Percentiles rank a stretch among this genome's conserved stretches.
Evolutionary conservation across 2,888 invertebrate genomes (phyloP).

Genomic region (Cephalotes varians): DNA sequence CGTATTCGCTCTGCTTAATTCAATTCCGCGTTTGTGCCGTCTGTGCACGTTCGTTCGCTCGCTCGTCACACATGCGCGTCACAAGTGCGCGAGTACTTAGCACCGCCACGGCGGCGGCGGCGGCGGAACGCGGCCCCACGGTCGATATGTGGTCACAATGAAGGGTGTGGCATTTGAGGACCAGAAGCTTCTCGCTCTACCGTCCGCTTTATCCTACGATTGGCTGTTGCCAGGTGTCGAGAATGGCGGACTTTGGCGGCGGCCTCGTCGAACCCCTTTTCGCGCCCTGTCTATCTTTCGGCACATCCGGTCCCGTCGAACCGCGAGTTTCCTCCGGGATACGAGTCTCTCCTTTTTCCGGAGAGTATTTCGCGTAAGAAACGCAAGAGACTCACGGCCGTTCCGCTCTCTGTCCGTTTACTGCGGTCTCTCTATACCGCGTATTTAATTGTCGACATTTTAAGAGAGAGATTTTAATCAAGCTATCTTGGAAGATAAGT

Average conservation of each 20-base stretch:
- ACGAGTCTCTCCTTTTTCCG: not conserved
- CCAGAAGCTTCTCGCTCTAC: slow-evolving; percentile 77
- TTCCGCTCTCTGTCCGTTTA: not conserved
- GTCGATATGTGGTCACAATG: slow-evolving; percentile 83
- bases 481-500: not conserved
- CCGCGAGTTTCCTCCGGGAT: not conserved
- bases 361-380: not conserved
- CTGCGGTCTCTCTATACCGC: not conserved
- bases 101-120: slow-evolving; percentile 57
- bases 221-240: slow-evolving; percentile 81
- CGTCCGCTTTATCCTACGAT: slow-evolving; percentile 80
- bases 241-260: slow-evolving; percentile 79
- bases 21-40: slow-evolving; percentile 11
- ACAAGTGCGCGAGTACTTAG: slow-evolving; percentile 53
- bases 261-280: slow-evolving; percentile 58
- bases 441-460: not conserved
- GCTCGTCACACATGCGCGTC: slow-evolving; percentile 56
- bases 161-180: slow-evolving; percentile 85
- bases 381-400: not conserved
- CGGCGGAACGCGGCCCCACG: slow-evolving; percentile 68
- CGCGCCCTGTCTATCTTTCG: slow-evolving; percentile 37
- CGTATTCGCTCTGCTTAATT: slow-evolving; percentile 36
- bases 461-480: not conserved
- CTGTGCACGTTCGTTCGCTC: slow-evolving; percentile 44
- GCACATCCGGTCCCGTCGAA: not conserved